Conservation (phyloP, 1,140 invertebrate species). For the Procambarus virginalis region DNA sequence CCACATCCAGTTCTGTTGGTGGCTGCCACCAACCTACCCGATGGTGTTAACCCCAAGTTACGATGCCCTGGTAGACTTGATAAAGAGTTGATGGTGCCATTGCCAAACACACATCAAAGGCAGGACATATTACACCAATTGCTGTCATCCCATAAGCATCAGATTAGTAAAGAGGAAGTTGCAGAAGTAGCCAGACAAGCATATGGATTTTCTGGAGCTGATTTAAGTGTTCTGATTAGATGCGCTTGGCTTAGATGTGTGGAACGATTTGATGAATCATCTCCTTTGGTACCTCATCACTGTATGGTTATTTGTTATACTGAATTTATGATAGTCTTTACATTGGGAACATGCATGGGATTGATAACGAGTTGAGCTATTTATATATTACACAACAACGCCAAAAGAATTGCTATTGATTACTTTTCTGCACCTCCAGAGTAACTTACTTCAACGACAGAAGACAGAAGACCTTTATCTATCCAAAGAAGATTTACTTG, state of each 20-base stretch:
- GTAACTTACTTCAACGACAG: neutral
- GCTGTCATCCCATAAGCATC: conserved; percentile 22
- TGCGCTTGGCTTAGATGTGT: conserved; percentile 42
- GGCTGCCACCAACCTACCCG: conserved; percentile 95
- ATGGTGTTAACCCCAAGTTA: conserved; percentile 90
- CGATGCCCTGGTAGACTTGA: conserved; percentile 90
- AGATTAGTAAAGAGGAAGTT: neutral
- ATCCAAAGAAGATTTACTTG: conserved; percentile 22
- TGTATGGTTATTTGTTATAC: too few species aligned
- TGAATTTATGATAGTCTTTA: too few species aligned
- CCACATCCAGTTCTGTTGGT: conserved; percentile 31
- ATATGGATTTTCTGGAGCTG: conserved; percentile 59
- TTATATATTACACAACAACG: too few species aligned
- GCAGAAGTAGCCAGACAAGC: conserved; percentile 23
- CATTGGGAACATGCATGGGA: too few species aligned
- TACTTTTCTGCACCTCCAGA: neutral
- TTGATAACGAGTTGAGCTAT: too few species aligned
- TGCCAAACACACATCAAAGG: conserved; percentile 85
- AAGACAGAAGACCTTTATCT: conserved; percentile 7
- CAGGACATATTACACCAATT: conserved; percentile 80
- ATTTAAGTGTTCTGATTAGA: conserved; percentile 41
- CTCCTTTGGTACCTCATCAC: too few species aligned
- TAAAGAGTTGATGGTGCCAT: conserved; percentile 88
- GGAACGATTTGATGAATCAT: neutral
- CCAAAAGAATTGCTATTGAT: too few species aligned